Base-by-base conservation (phyloP, 2,113 vertebrate species). In the Gymnogyps californianus region DNA sequence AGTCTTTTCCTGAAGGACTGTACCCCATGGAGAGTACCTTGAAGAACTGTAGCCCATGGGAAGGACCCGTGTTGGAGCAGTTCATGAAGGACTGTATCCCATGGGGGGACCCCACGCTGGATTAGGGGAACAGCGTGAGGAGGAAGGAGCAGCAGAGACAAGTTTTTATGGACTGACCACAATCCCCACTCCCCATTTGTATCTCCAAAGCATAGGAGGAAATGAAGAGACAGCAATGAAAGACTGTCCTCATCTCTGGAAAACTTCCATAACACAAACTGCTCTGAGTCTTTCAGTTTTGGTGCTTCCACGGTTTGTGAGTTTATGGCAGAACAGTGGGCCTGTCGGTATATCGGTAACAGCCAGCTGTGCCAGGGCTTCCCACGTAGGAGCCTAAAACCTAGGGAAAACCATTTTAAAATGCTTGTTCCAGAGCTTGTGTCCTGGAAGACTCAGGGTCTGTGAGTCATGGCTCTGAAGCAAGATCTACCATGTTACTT, bases 101-200 rank as follows among this genome's bases (percentile, higher is more conserved):
- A 14, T 31, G 32, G 2, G 1, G 4, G 5, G 10, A 32, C 24
- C 8, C 7, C 5, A 7, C 1, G 1, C 38, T 54, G 26, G 17
- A 20, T 64, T 58, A 42, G 29, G 29, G 2, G 2, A 83, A 44
- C 18, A 75, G 14, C 1, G 2, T 80, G 71, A 72, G 36, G 10
- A 40, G 16, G n/a, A n/a, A 75, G 14, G 14, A 76, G 21, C 2
- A 1, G 52, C 42, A 54, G 52, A 76, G 22, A 31, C 31, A 47
- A 42, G 4, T 61, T 79, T 2, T n/a, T 66, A 78, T 3, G 32
- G 57, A 47, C 40, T 3, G 4, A 16, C 51, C 46, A 18, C 7
- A 54, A 16, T 54, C 25, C 25, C 8, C 17, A 46, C 21, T 69
- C 5, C 10, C 7, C 0, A 0, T 81, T 34, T 77, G 44, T 11